phyloP scores from a whole-genome alignment of 2,113 vertebrate species.

The Centrocercus urophasianus region DNA sequence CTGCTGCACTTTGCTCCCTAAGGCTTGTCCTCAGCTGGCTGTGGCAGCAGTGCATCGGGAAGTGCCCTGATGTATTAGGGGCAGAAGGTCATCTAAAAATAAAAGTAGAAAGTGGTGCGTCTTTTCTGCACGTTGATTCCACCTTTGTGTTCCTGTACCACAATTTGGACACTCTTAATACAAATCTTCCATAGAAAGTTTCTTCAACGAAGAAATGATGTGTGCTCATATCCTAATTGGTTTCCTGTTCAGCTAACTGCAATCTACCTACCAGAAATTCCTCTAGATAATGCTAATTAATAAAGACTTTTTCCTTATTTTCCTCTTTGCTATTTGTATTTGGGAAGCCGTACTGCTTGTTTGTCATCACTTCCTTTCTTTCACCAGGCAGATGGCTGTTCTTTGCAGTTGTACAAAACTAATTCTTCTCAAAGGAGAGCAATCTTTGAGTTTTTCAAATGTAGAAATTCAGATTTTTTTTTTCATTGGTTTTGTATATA shows the following conservation, averaged over 20 bases:
- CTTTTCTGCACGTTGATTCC: background rate
- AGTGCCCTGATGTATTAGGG: background rate
- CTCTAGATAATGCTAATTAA: background rate
- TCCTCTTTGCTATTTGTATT: background rate
- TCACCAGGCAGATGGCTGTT: background rate
- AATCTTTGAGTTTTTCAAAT: background rate
- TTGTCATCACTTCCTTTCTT: background rate
- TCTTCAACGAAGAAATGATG: background rate
- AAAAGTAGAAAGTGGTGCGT: background rate
- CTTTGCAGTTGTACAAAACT: background rate
- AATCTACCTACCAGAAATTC: background rate
- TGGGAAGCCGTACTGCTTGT: background rate
- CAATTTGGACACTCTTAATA: background rate
- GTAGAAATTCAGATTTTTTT: background rate
- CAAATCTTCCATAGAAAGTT: background rate
- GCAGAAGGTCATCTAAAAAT: background rate
- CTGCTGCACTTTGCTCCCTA: background rate
- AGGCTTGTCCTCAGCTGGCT: background rate
- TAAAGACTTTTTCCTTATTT: background rate
- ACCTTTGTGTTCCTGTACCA: background rate
- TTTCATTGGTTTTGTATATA: background rate
- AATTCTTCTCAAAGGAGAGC: background rate
- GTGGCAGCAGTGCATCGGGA: accelerated
- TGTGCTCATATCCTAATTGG: background rate
- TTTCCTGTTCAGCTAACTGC: background rate